These are phyloP conservation scores for Rhabditophanes sp. DNA, from an alignment of 2,888 invertebrate species.

Conservation along the genomic window DNA sequence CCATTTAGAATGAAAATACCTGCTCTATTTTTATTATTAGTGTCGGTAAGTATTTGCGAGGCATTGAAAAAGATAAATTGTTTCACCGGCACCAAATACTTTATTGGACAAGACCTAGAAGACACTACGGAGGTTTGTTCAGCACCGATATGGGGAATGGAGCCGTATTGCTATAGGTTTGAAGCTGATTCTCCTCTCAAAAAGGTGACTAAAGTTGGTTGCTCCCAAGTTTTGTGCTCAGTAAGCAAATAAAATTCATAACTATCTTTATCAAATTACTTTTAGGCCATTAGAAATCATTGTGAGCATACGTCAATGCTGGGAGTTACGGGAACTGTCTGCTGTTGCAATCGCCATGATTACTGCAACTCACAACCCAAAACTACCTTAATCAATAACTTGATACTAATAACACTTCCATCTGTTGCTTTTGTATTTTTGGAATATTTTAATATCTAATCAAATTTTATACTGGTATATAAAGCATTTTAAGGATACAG, in stretches of 20 bases:
- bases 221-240: conserved; percentile 20
- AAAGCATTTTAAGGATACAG: no score
- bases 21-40: background rate
- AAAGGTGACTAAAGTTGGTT: conserved; percentile 23
- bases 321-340: conserved; percentile 18
- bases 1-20: no score
- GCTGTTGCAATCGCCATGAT: conserved; percentile 21
- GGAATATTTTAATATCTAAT: no score
- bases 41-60: background rate
- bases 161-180: conserved; percentile 24
- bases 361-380: conserved; percentile 23
- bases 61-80: conserved; percentile 11
- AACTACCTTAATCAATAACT: no score
- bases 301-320: conserved; percentile 18
- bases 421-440: no score
- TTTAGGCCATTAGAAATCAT: conserved; percentile 21
- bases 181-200: conserved; percentile 19
- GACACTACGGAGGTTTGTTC: conserved; percentile 8
- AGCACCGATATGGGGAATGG: conserved; percentile 11
- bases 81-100: conserved; percentile 17
- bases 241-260: conserved; percentile 10
- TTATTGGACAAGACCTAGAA: conserved; percentile 15
- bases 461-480: no score
- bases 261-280: conserved; percentile 4
- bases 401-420: no score